Evolutionary conservation across 23 tunicate genomes (phyloP).

Genomic region (Trididemnum miniatum): DNA sequence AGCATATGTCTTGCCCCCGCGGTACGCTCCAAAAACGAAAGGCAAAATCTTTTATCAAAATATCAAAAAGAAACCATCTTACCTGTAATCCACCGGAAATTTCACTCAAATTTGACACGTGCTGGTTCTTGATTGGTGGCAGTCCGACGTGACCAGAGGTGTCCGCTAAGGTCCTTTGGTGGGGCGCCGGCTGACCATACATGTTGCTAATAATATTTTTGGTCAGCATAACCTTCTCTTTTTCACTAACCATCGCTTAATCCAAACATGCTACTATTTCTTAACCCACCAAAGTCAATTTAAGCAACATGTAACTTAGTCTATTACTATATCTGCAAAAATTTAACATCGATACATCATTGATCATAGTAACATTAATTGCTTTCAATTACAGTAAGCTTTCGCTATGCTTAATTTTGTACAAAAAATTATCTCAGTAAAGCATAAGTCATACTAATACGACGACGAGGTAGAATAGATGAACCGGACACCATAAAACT

Average conservation of each 20-base stretch:
- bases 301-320: not conserved
- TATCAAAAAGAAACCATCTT: too few species aligned
- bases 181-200: slow-evolving; percentile 71
- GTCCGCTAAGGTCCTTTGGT: slow-evolving; percentile 53
- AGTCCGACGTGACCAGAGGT: slow-evolving; percentile 70
- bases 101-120: slow-evolving; percentile 57
- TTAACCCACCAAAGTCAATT: not conserved
- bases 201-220: slow-evolving; percentile 78
- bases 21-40: too few species aligned
- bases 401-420: too few species aligned
- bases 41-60: too few species aligned
- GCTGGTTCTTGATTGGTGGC: slow-evolving; percentile 86
- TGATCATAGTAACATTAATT: too few species aligned
- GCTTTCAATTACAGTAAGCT: too few species aligned
- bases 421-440: too few species aligned
- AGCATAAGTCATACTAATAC: too few species aligned
- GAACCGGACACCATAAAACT: too few species aligned
- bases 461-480: too few species aligned
- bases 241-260: slow-evolving; percentile 62
- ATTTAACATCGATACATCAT: too few species aligned
- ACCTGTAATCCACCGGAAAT: slow-evolving; percentile 72
- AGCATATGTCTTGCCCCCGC: too few species aligned
- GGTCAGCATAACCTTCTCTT: slow-evolving; percentile 86
- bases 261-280: not conserved
- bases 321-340: not conserved